Evolutionary conservation across 2,888 invertebrate genomes (phyloP).

Genomic region (Oligia latruncula): DNA sequence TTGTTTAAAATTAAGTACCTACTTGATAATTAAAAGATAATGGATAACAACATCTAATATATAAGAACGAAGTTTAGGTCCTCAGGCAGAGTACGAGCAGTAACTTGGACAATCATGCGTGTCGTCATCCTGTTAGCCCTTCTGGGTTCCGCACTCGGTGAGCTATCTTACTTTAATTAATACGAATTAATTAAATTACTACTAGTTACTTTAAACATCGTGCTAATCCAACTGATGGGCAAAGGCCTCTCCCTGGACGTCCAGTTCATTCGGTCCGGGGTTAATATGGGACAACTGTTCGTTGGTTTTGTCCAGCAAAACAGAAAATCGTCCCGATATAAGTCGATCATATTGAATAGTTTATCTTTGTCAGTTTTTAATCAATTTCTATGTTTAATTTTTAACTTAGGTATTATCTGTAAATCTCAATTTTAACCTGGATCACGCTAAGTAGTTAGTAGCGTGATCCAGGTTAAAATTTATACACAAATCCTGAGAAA

Average conservation of each 20-base stretch:
- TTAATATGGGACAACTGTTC: too few species aligned
- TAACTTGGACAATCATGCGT: constrained; percentile 64
- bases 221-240: background rate
- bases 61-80: constrained; percentile 26
- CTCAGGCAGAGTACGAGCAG: constrained; percentile 14
- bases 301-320: background rate
- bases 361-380: background rate
- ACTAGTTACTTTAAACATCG: background rate
- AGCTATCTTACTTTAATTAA: constrained; percentile 52
- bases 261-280: background rate
- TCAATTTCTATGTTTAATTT: background rate
- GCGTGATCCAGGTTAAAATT: background rate
- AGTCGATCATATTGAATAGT: background rate
- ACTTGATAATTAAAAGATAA: constrained; percentile 50
- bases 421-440: background rate
- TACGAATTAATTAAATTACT: background rate
- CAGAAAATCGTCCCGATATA: too few species aligned
- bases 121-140: constrained; percentile 66
- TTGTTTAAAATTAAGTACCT: constrained; percentile 13
- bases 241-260: background rate
- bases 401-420: background rate
- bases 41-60: constrained; percentile 44
- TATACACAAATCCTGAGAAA: background rate
- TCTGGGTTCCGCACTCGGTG: constrained; percentile 73
- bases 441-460: too few species aligned